Percentiles rank a stretch among this genome's conserved stretches.
Evolutionary conservation across 2,888 invertebrate genomes (phyloP).

Genomic region (Eilema caniola): DNA sequence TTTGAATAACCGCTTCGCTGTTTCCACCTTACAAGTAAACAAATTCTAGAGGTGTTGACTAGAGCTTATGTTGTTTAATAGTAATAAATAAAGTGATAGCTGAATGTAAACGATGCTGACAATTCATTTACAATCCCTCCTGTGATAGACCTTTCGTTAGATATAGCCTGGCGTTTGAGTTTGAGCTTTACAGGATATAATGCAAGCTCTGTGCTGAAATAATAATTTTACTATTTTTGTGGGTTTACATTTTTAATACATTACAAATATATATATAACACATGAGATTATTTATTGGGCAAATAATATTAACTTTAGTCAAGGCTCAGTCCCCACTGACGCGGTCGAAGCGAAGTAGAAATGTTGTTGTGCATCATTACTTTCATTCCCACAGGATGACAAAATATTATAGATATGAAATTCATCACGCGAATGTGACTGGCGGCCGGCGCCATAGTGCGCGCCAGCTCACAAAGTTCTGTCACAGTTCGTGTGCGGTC

Average conservation of each 20-base stretch:
- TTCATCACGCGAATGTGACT: background rate
- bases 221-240: conserved; percentile 12
- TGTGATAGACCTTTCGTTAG: background rate
- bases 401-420: background rate
- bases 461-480: too few species aligned
- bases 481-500: too few species aligned
- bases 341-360: background rate
- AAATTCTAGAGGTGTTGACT: background rate
- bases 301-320: conserved; percentile 19
- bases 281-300: conserved; percentile 30
- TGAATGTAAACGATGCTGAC: background rate
- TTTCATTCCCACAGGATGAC: background rate
- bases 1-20: background rate
- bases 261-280: conserved; percentile 20
- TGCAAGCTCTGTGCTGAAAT: background rate
- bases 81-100: background rate
- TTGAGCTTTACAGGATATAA: conserved; percentile 3
- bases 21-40: conserved; percentile 4
- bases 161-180: background rate
- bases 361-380: background rate
- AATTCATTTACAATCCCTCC: background rate
- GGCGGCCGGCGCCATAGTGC: background rate
- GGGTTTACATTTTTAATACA: conserved; percentile 19
- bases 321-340: conserved; percentile 9
- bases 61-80: too few species aligned